Evolutionary conservation across 2,888 invertebrate genomes (phyloP), one percentile per base, ranked within the genome.

Genomic region (Mellilla xanthometata): DNA sequence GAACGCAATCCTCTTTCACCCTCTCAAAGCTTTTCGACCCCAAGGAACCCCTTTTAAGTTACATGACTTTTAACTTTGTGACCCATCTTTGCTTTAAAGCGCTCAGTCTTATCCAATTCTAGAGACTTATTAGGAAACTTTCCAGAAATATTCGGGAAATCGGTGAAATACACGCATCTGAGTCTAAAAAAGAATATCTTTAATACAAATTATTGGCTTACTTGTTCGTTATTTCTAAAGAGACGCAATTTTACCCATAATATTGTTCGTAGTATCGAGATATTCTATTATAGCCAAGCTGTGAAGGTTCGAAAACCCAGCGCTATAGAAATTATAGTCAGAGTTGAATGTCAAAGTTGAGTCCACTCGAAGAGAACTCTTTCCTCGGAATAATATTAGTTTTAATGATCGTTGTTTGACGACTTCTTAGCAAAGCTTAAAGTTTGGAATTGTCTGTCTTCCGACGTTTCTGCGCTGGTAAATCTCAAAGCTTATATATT

Each of bases 11-110:
- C 84, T 81, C 80, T 83, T 82, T 79, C 70, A 68, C 76, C 72
- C 70, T 69, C 68, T 65, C 65, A 64, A 71, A 80, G 80, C 77
- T 76, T 77, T 81, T 76, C 75, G 79, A 79, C 82, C 81, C 72
- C 75, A 71, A 73, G 72, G 70, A 81, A 82, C 81, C 84, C 83
- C 84, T 85, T 87, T 87, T 86, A 87, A 84, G 84, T 83, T 80
- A 87, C 87, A 87, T 86, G 87, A 87, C 87, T 88, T 88, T 88
- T 85, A 86, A 87, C 87, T 87, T 86, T 83, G 85, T 81, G 85
- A 83, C 83, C 83, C 80, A 76, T 79, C 83, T 83, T 81, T 81
- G 81, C 81, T 86, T 84, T 83, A 79, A 83, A 83, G 77, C 76
- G 70, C 75, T 76, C 64, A 68, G 76, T 75, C 76, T 81, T 80